Conservation (phyloP, 2,797 vertebrate species). For the Parambassis ranga region DNA sequence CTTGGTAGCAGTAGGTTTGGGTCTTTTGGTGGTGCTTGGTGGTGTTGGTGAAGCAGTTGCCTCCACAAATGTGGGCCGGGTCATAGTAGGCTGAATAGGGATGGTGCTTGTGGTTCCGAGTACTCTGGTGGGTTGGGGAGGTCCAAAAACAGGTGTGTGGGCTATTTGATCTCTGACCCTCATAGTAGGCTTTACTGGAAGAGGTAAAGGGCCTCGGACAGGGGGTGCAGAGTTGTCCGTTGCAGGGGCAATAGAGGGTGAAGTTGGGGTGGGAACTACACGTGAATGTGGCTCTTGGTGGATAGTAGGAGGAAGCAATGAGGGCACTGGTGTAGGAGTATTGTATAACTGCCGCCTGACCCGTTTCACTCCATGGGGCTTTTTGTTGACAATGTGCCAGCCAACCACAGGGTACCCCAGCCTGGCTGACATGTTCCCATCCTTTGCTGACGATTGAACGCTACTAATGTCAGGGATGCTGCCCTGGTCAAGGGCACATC, state of each 20-base stretch:
- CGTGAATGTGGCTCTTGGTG: slow-evolving; percentile 89
- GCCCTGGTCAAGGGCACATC: slow-evolving; percentile 90
- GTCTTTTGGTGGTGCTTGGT: slow-evolving; percentile 89
- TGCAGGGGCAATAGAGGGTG: slow-evolving; percentile 90
- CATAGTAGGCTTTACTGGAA: slow-evolving; percentile 93
- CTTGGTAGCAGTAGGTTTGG: slow-evolving; percentile 83
- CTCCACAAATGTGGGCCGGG: slow-evolving; percentile 85
- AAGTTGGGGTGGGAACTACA: slow-evolving; percentile 93
- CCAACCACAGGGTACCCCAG: slow-evolving; percentile 95
- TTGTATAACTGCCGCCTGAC: slow-evolving; percentile 90
- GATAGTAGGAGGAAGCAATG: slow-evolving; percentile 89
- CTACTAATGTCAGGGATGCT: slow-evolving; percentile 90
- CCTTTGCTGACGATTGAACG: slow-evolving; percentile 90
- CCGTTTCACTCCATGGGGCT: slow-evolving; percentile 88
- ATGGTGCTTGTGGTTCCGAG: slow-evolving; percentile 85
- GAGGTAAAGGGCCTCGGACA: slow-evolving; percentile 88
- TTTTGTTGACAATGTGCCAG: slow-evolving; percentile 98
- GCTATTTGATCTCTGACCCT: slow-evolving; percentile 88
- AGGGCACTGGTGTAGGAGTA: slow-evolving; percentile 87
- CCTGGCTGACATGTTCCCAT: slow-evolving; percentile 91
- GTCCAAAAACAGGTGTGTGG: slow-evolving; percentile 91
- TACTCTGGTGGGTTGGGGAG: slow-evolving; percentile 91
- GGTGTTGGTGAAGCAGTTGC: slow-evolving; percentile 89
- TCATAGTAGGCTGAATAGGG: slow-evolving; percentile 88
- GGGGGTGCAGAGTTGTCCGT: slow-evolving; percentile 89